Evolutionary conservation across 1,140 invertebrate genomes (phyloP).

Genomic region (Phocides pigmalion): DNA sequence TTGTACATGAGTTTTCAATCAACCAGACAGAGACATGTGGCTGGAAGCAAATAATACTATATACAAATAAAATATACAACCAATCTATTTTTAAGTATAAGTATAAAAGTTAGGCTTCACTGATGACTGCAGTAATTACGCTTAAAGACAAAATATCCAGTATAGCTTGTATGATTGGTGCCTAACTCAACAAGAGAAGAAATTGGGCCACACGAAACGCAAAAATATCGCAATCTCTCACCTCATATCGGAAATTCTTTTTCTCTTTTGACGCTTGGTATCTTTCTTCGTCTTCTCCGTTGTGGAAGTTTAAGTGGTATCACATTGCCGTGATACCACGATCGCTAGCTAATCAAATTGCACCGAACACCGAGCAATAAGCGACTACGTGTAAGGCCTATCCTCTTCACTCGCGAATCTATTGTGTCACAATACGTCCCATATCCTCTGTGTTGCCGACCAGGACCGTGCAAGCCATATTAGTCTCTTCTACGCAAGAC

Average conservation of each 20-base stretch:
- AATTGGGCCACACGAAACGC: no score
- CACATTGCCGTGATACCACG: slow-evolving; percentile 80
- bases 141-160: no score
- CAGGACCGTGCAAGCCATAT: slow-evolving; percentile 16
- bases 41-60: no score
- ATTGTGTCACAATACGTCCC: slow-evolving; percentile 20
- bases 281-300: slow-evolving; percentile 68
- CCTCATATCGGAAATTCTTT: slow-evolving; percentile 78
- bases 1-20: no score
- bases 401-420: slow-evolving; percentile 14
- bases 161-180: no score
- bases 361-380: slow-evolving; percentile 9
- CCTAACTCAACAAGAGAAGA: no score
- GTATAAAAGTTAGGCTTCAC: no score
- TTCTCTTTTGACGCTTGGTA: slow-evolving; percentile 67
- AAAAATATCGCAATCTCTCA: slow-evolving; percentile 40
- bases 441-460: neutral
- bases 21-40: no score
- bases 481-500: neutral
- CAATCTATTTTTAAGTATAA: no score
- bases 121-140: no score
- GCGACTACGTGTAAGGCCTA: slow-evolving; percentile 6
- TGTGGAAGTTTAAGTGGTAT: slow-evolving; percentile 67
- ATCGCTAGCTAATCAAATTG: slow-evolving; percentile 16
- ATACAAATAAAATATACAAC: no score